Evolutionary conservation across 2,888 invertebrate genomes (phyloP), one percentile per base, ranked within the genome.

Genomic region (Arge pagana): DNA sequence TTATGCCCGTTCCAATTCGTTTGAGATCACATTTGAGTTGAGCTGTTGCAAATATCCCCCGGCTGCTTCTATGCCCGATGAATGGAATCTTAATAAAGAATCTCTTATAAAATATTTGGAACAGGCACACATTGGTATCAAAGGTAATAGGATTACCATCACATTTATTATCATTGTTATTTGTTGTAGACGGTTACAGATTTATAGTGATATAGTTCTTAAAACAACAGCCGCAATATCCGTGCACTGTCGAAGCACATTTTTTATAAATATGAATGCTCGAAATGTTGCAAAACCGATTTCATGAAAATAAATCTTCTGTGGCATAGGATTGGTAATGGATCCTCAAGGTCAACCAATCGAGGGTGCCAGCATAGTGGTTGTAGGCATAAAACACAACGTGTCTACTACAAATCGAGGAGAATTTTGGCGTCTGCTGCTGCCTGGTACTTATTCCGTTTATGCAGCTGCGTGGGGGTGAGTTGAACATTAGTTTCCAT

Each of bases 21-120:
- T 96, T 74, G 99, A 99, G 76, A 86, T 99, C 52, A 99, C 99
- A 0, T 86, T 99, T 66, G 99, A 99, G 75, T 77, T 99, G 66
- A 93, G 94, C 35, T 99, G 99, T 79, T 91, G 91, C 79, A 99
- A 99, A 78, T 98, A 85, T 76, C 99, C 99, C 0, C 56, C 68
- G 0, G 87, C 89, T 0, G 76, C 77, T 0, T 80, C 83, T n/a
- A 77, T 98, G 65, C 82, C 86, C 0, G 71, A 77, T 2, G 90
- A 90, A 78, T 99, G 98, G 99, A 72, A 77, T 2, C 81, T 86
- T 57, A 98, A 99, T 76, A 89, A 90, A 71, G 90, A 89, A 60
- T 82, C 97, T 1, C 76, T 99, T 50, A 67, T 99, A 6, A 81
- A 87, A 1, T 96, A 88, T 68, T 85, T 99, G 59, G 93, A 94